These are phyloP conservation scores for Acleris literana DNA, from an alignment of 2,888 invertebrate genomes.

Conservation along the genomic window DNA sequence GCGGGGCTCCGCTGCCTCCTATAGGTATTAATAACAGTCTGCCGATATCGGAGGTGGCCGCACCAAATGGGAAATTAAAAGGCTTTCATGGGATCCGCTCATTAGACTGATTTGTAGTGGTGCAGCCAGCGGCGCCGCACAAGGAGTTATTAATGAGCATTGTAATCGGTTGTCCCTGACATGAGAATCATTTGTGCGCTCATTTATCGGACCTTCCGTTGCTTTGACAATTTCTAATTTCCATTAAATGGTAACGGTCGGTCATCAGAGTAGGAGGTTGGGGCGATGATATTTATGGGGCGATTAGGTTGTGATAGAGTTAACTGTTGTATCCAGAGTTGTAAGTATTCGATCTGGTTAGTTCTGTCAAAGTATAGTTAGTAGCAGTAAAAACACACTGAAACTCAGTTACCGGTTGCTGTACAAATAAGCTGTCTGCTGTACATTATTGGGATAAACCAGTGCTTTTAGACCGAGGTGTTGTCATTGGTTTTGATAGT, in stretches of 20 bases:
- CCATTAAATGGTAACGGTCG: constrained; percentile 39
- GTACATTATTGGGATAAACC: no score
- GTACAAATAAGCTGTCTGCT: no score
- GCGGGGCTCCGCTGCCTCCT: constrained; percentile 64
- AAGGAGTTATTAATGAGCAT: constrained; percentile 74
- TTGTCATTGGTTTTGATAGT: no score
- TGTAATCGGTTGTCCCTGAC: constrained; percentile 69
- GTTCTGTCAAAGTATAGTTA: background rate
- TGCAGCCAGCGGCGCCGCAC: constrained; percentile 68
- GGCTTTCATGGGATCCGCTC: constrained; percentile 79
- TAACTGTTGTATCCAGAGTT: background rate
- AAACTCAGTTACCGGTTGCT: no score
- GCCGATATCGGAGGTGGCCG: constrained; percentile 74
- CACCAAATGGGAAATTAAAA: constrained; percentile 82
- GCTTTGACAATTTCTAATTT: constrained; percentile 54
- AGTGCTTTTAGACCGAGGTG: no score
- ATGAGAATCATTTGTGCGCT: constrained; percentile 63
- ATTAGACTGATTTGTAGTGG: constrained; percentile 78
- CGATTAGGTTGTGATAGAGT: constrained; percentile 11
- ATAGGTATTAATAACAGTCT: constrained; percentile 76
- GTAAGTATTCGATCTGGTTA: background rate
- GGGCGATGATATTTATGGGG: constrained; percentile 11
- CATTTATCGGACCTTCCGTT: constrained; percentile 60
- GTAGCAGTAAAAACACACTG: no score
- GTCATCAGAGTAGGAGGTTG: constrained; percentile 10